Percentiles rank a stretch among this genome's conserved stretches.
Evolutionary conservation across 2,113 vertebrate genomes (phyloP).

Genomic region (Atlantisia rogersi): DNA sequence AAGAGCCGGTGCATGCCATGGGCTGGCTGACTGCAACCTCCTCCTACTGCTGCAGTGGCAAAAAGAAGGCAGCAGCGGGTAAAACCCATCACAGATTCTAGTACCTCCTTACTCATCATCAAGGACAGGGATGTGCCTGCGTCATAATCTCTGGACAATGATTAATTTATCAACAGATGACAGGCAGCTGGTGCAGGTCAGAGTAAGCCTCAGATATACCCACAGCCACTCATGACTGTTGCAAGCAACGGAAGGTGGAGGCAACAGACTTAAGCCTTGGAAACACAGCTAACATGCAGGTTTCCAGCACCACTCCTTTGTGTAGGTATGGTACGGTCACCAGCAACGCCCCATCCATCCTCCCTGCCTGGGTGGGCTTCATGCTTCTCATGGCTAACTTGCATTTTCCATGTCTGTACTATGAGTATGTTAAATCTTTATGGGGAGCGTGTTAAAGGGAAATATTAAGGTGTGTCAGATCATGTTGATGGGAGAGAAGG

Average conservation of each 20-base stretch:
- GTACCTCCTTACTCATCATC: rapidly evolving
- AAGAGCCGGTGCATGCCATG: rapidly evolving
- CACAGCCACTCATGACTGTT: rapidly evolving
- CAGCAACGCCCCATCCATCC: background rate
- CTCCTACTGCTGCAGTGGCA: background rate
- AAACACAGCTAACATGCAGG: background rate
- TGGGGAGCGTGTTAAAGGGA: background rate
- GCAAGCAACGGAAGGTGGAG: background rate
- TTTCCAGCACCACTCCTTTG: background rate
- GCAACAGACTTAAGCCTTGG: background rate
- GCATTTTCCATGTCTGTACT: background rate
- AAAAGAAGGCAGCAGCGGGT: background rate
- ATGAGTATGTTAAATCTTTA: background rate
- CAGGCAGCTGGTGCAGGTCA: background rate
- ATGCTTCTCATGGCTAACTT: background rate
- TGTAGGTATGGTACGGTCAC: rapidly evolving
- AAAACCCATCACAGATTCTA: background rate
- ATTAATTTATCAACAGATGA: background rate
- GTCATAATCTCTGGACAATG: background rate
- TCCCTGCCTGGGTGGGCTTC: background rate
- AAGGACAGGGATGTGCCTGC: background rate
- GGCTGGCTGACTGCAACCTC: background rate
- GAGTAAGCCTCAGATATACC: background rate
- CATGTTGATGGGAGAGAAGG: background rate
- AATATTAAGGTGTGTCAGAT: background rate